Base-by-base conservation (phyloP, 2,797 vertebrate species). In the Columba guinea region DNA sequence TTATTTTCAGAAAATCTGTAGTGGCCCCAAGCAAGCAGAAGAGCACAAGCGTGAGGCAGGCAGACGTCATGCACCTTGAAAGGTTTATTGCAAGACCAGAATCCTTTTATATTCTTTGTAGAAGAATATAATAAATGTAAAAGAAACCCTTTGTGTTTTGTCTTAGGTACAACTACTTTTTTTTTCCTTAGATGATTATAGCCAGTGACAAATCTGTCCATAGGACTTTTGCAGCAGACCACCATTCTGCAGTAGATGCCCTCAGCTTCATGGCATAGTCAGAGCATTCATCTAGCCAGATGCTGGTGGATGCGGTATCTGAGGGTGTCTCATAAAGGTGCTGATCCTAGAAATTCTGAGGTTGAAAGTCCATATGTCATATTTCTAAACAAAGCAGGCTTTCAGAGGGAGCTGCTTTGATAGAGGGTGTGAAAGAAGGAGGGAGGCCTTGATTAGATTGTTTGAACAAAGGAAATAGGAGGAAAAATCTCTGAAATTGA, bases 31-130 rank as follows among this genome's bases (percentile, higher is more conserved):
- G 20, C 16, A 90, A 78, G 10, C 12, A 67, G 32, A 84, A 88
- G 9, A 62, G 13, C 19, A 39, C 0, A 2, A 81, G 6, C 0
- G 0, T 39, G 13, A 90, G 58, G 7, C 11, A 39, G 20, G 44
- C 30, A 20, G 46, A 46, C 65, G 58, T 20, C 8, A 23, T 1
- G 7, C 3, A 18, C 20, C 26, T 68, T 59, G 21, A 35, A 44
- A 55, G 1, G 10, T 37, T 86, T 62, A 34, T 46, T 84, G 63
- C n/a, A 63, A 51, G 62, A 59, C 9, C 5, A 56, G n/a, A 81
- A 75, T 62, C 15, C 3, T 24, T 48, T n/a, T 37, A 44, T 67
- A 68, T 41, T 88, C 26, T 48, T 59, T 55, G 22, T 2, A 11
- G n/a, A 80, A 68, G 19, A 65, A n/a, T 48, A 34, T 30, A 73